phyloP scores from a whole-genome alignment of 2,113 vertebrate genomes.

The Cyphomyrus discorhynchus region DNA sequence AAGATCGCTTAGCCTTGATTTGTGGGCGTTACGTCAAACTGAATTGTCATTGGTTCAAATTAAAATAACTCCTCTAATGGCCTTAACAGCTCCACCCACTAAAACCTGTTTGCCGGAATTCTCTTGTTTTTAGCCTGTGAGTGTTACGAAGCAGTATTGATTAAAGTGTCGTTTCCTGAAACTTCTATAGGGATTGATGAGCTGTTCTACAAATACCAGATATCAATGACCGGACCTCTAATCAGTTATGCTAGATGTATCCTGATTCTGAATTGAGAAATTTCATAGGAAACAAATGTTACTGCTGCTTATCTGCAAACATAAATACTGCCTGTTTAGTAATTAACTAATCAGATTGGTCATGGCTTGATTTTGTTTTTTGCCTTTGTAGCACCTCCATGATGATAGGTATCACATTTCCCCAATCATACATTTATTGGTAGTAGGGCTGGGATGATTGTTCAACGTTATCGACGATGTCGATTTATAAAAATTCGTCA shows the following conservation, averaged over 20 bases:
- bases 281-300: not conserved
- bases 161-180: not conserved
- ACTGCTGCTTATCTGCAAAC: not conserved
- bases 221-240: not conserved
- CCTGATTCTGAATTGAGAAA: not conserved
- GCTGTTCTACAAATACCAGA: not conserved
- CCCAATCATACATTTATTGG: not conserved
- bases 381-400: not conserved
- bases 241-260: not conserved
- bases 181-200: not conserved
- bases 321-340: not conserved
- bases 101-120: not conserved
- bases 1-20: not conserved
- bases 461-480: no score
- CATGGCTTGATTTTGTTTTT: not conserved
- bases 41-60: not conserved
- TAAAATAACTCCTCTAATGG: not conserved
- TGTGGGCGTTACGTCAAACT: not conserved
- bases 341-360: not conserved
- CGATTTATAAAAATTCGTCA: no score
- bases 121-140: not conserved
- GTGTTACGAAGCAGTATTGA: not conserved
- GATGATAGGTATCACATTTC: not conserved
- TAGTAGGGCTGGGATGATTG: no score
- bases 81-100: not conserved